A percentile compares a stretch with the other conserved stretches of the same genome.
These are phyloP conservation scores for Corydoras sp. DNA, from an alignment of 2,113 vertebrate species.

Conservation along the genomic window DNA sequence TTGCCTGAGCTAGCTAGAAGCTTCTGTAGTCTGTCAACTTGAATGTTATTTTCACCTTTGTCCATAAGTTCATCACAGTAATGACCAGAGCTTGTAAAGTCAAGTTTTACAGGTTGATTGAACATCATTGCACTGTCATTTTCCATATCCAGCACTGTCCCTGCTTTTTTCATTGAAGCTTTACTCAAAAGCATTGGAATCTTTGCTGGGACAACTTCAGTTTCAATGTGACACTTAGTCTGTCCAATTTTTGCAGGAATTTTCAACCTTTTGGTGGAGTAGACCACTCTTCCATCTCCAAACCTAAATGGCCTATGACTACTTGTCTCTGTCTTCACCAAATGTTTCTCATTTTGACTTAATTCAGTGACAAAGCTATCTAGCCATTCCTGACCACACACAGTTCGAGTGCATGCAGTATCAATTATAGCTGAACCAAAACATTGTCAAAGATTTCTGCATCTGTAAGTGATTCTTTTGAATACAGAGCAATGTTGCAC, in stretches of 20 bases:
- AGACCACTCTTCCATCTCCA: slow-evolving; percentile 17
- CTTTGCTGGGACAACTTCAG: too few relatives aligned
- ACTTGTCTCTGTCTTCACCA: too few relatives aligned
- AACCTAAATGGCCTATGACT: slow-evolving; percentile 19
- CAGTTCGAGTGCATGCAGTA: too few relatives aligned
- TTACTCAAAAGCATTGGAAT: slow-evolving; percentile 8
- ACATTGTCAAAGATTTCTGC: slow-evolving; percentile 18
- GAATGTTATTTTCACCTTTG: not conserved
- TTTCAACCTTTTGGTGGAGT: slow-evolving; percentile 7
- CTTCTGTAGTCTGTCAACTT: not conserved
- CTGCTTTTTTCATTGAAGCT: slow-evolving; percentile 30
- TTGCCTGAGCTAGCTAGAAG: not conserved
- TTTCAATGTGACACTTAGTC: too few relatives aligned
- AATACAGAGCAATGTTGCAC: slow-evolving; percentile 6
- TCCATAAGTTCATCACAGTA: slow-evolving; percentile 17
- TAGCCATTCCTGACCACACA: not conserved
- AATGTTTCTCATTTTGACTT: too few relatives aligned
- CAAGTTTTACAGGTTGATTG: not conserved
- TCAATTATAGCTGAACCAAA: not conserved
- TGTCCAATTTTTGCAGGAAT: slow-evolving; percentile 17
- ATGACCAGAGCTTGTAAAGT: slow-evolving; percentile 30
- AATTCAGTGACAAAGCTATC: not conserved
- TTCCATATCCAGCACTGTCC: not conserved
- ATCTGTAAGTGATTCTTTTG: not conserved
- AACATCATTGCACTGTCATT: slow-evolving; percentile 27